These are phyloP conservation scores for Kryphioiulus occultus DNA, from an alignment of 2,888 invertebrate species.

Conservation along the genomic window DNA sequence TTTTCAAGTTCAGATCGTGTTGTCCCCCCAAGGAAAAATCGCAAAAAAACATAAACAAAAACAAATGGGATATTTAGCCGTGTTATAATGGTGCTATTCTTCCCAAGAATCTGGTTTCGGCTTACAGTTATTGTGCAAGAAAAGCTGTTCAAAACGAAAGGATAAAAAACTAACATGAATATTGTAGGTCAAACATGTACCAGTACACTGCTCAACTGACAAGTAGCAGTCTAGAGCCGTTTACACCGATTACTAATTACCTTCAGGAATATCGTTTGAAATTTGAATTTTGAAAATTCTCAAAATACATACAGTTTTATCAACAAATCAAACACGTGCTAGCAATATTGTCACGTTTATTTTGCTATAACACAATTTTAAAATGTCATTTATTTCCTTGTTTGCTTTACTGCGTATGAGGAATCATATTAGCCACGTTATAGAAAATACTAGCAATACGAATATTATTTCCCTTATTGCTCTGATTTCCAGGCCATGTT, in stretches of 20 bases:
- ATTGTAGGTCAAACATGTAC: conserved; percentile 22
- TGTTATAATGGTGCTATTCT: background rate
- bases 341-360: no score
- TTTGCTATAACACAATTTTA: no score
- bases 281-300: no score
- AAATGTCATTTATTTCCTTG: no score
- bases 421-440: no score
- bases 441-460: no score
- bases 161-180: background rate
- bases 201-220: background rate
- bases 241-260: background rate
- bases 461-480: no score
- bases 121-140: background rate
- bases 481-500: no score
- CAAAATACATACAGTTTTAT: no score
- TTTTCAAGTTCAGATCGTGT: conserved; percentile 32
- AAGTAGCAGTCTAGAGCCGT: background rate
- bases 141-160: background rate
- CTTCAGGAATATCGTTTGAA: no score
- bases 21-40: conserved; percentile 21
- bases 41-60: background rate
- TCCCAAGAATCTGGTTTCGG: background rate
- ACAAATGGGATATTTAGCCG: background rate
- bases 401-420: no score
- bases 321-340: no score